phyloP scores from a whole-genome alignment of 1,140 invertebrate species.

The Helicorthomorpha holstii region DNA sequence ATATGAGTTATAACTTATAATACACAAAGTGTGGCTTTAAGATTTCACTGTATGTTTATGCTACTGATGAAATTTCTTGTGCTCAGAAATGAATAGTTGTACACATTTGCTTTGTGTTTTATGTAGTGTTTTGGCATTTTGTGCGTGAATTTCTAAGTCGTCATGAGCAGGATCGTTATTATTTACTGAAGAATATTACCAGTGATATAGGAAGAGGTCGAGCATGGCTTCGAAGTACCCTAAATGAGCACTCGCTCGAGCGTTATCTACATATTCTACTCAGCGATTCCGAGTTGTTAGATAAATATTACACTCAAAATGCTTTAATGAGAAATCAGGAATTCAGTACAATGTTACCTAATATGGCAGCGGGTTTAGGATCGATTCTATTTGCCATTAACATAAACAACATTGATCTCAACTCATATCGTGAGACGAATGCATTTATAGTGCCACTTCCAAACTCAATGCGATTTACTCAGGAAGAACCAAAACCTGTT shows the following conservation, averaged over 20 bases:
- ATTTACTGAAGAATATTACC: constrained; percentile 55
- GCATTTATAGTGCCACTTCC: neutral
- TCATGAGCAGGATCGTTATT: constrained; percentile 71
- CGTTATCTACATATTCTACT: constrained; percentile 60
- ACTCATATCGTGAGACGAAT: no score
- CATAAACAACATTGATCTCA: constrained; percentile 66
- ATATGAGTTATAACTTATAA: no score
- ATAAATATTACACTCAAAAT: constrained; percentile 65
- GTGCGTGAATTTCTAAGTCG: constrained; percentile 46
- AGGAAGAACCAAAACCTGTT: constrained; percentile 21
- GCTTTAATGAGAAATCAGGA: constrained; percentile 61
- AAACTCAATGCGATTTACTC: neutral
- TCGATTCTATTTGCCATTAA: constrained; percentile 78
- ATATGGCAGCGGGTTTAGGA: constrained; percentile 66
- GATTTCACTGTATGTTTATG: constrained; percentile 14
- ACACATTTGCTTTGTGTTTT: constrained; percentile 9
- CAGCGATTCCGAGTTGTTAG: constrained; percentile 39
- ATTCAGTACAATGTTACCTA: constrained; percentile 50
- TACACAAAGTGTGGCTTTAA: neutral
- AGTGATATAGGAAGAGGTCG: constrained; percentile 60
- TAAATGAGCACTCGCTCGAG: constrained; percentile 78
- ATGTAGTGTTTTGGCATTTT: constrained; percentile 25
- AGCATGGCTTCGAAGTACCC: constrained; percentile 64
- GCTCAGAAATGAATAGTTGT: neutral
- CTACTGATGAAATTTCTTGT: constrained; percentile 5